phyloP scores from a whole-genome alignment of 2,113 vertebrate species.

The Probosciger aterrimus region DNA sequence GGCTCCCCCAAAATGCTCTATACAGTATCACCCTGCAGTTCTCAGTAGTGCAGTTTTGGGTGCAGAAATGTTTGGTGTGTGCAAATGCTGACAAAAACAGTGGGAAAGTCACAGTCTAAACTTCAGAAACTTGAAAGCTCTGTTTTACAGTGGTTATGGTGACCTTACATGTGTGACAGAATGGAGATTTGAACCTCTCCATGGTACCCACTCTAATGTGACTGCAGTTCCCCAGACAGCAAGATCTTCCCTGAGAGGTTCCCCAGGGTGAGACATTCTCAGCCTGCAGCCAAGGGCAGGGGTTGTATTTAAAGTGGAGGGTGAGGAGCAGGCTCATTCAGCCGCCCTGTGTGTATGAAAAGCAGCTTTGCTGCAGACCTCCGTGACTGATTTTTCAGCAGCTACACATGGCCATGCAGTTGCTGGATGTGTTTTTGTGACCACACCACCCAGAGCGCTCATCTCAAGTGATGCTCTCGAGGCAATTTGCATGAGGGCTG shows the following conservation, averaged over 20 bases:
- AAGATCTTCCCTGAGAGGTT: background rate
- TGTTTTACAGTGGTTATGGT: background rate
- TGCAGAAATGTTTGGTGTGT: background rate
- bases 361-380: background rate
- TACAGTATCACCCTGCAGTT: background rate
- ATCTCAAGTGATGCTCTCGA: fast-evolving
- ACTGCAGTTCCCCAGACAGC: background rate
- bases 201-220: background rate
- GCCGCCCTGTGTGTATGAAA: background rate
- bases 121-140: background rate
- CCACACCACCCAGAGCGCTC: background rate
- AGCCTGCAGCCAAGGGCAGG: background rate
- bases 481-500: background rate
- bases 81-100: background rate
- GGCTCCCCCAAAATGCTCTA: background rate
- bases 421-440: background rate
- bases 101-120: background rate
- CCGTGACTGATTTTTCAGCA: background rate
- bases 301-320: background rate
- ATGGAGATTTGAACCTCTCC: background rate
- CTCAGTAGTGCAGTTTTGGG: background rate
- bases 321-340: background rate
- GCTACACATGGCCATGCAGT: fast-evolving
- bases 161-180: background rate
- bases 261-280: background rate